Evolutionary conservation across 1,140 invertebrate species (phyloP), one percentile per base, ranked within the genome.

Genomic region (Hyposmocoma kahamanoa): DNA sequence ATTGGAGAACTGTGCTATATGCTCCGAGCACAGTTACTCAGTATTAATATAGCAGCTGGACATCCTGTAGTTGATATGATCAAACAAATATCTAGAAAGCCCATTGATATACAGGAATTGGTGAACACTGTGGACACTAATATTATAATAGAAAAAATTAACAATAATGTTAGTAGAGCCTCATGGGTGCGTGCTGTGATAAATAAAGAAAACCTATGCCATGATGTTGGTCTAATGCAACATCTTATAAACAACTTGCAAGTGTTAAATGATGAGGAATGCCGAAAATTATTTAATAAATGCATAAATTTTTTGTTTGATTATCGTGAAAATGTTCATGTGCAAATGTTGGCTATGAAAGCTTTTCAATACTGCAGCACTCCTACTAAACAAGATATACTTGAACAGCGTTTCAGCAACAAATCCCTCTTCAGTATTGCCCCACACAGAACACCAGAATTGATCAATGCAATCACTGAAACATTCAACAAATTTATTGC

Each of bases 401-500:
- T 78, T 3, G 51, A 63, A 22, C 50, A 69, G 36, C 65, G 72
- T 44, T 84, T 78, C 46, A 47, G 17, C 6, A 47, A 72, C 24
- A 62, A 61, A 19, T 42, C n/a, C n/a, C n/a, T 36, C 6, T 73
- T 39, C 17, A 39, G 13, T 26, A 15, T n/a, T n/a, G 18, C 15
- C 18, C 32, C 2, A 61, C 69, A 4, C 57, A 67, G 46, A n/a
- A 66, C 47, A 38, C 20, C 44, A 42, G 61, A 72, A 11, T 83
- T 47, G 41, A 53, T 36, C 32, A 17, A 67, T 61, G 51, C 43
- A n/a, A n/a, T 62, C 19, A 77, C 53, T 39, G 66, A 77, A 59
- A 70, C 60, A 56, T 82, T 85, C 41, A 85, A 85, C 51, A 83
- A 82, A 62, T 47, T 77, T 19, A 67, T 75, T 34, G 42, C 50